Conservation (phyloP, 2,797 vertebrate species). For the Aeoliscus strigatus region DNA sequence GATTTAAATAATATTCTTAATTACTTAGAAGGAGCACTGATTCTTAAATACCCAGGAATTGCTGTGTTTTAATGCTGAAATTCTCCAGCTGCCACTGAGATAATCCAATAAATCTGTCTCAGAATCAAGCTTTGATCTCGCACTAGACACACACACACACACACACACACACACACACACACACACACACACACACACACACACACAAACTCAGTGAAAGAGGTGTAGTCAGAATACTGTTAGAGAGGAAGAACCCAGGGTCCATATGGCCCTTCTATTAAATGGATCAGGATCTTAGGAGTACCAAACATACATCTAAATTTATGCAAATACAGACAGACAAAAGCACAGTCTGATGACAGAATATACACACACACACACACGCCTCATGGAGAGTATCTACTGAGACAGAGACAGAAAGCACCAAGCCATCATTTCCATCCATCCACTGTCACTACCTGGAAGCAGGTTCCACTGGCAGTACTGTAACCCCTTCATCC, state of each 20-base stretch:
- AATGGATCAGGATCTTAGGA: constrained; percentile 46
- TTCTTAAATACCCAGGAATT: not conserved
- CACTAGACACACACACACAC: constrained; percentile 14
- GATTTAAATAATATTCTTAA: no score
- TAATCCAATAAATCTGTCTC: constrained; percentile 52
- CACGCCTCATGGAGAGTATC: no score
- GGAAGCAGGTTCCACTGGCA: no score
- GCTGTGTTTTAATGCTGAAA: constrained; percentile 15
- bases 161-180: constrained; percentile 3
- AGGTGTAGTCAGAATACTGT: no score
- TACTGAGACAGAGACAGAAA: no score
- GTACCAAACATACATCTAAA: no score
- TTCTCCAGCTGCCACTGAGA: constrained; percentile 19
- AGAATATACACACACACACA: constrained; percentile 1
- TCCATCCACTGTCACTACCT: no score
- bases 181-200: constrained; percentile 5
- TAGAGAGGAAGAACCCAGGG: no score
- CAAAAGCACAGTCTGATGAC: constrained; percentile 12
- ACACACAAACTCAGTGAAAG: no score
- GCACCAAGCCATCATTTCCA: no score
- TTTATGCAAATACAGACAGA: not conserved
- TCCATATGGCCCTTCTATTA: constrained; percentile 40
- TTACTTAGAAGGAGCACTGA: no score
- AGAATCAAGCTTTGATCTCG: constrained; percentile 23
- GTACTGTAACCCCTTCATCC: no score